Evolutionary conservation across 2,888 invertebrate genomes (phyloP).

Genomic region (Calameuta pallipes): DNA sequence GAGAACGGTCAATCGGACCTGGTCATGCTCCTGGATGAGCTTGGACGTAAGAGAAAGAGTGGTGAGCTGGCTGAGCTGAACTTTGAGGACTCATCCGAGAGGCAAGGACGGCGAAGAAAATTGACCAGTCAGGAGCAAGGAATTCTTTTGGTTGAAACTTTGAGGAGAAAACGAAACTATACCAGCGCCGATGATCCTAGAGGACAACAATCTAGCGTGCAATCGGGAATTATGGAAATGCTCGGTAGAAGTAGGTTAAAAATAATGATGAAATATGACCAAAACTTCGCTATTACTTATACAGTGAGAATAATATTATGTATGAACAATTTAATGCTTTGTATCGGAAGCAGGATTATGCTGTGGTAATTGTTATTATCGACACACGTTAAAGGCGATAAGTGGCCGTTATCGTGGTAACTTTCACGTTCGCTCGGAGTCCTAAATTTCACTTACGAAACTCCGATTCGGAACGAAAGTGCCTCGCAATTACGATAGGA

Average conservation of each 20-base stretch:
- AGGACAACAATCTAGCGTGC: conserved; percentile 71
- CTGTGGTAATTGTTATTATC: too few relatives aligned
- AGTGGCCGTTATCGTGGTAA: conserved; percentile 17
- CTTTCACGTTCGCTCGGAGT: conserved; percentile 48
- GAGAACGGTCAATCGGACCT: conserved; percentile 21
- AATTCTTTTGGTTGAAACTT: conserved; percentile 77
- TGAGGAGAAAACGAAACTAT: conserved; percentile 73
- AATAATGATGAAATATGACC: too few relatives aligned
- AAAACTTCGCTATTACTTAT: too few relatives aligned
- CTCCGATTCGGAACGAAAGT: conserved; percentile 53
- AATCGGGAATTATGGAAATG: conserved; percentile 83
- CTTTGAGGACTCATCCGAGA: conserved; percentile 18
- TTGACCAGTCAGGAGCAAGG: conserved; percentile 80
- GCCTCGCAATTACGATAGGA: conserved; percentile 27
- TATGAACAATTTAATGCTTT: too few relatives aligned
- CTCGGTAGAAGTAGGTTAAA: conserved; percentile 80
- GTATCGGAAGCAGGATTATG: too few relatives aligned
- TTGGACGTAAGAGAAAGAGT: conserved; percentile 30
- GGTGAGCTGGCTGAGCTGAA: conserved; percentile 23
- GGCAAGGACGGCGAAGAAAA: conserved; percentile 66
- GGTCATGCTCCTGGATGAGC: conserved; percentile 39
- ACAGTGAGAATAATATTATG: too few relatives aligned
- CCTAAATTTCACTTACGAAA: conserved; percentile 56
- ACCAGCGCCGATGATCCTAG: conserved; percentile 67
- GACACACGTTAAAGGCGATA: too few relatives aligned